phyloP scores from a whole-genome alignment of 2,797 vertebrate genomes.

The Pelodytes ibericus region DNA sequence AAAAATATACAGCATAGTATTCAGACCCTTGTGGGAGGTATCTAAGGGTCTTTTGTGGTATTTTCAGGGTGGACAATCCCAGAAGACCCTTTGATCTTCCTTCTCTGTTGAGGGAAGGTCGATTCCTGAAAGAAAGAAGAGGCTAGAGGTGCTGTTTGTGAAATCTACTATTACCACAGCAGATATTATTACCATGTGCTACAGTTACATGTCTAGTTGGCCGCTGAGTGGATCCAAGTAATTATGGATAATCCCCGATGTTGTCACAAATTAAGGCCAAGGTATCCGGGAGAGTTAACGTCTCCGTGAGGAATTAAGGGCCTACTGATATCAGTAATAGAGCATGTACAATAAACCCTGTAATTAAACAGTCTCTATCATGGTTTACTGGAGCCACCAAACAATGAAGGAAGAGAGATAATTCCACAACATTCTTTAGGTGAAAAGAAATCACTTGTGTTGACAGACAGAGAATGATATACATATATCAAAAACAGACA shows the following conservation, averaged over 20 bases:
- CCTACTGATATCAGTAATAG: background rate
- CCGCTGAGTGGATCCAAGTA: background rate
- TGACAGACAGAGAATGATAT: background rate
- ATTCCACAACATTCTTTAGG: too few species aligned
- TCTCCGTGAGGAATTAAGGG: background rate
- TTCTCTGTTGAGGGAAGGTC: constrained; percentile 62
- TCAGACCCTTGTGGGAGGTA: constrained; percentile 51
- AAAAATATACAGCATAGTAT: constrained; percentile 64
- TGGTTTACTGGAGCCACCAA: too few species aligned
- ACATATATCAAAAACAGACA: background rate
- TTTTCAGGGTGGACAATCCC: constrained; percentile 46
- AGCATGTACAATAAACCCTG: background rate
- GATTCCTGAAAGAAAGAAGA: constrained; percentile 68
- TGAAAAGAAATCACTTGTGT: too few species aligned
- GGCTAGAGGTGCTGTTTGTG: constrained; percentile 67
- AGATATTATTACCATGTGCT: constrained; percentile 2
- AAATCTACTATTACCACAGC: background rate
- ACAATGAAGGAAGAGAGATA: background rate
- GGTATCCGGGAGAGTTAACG: background rate
- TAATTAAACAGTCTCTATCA: background rate
- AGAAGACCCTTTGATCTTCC: constrained; percentile 57
- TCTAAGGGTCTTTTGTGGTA: constrained; percentile 55
- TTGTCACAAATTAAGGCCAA: too few species aligned
- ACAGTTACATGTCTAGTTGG: background rate
- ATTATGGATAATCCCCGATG: background rate